Conservation (phyloP, 2,797 vertebrate species). For the Otolemur crassicaudatus region DNA sequence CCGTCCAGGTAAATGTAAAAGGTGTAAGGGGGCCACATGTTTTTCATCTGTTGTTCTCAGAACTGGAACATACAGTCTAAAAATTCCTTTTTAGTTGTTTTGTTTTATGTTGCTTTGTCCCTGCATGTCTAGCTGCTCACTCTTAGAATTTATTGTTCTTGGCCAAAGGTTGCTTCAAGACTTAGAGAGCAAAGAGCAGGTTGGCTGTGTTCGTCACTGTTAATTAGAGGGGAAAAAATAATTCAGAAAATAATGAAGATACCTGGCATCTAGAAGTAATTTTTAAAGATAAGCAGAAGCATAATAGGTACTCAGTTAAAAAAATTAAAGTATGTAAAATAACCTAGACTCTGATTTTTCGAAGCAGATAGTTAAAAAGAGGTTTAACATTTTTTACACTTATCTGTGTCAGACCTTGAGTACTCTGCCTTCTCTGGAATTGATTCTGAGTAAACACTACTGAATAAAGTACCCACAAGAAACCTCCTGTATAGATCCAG, state of each 20-base stretch:
- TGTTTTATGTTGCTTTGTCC: background rate
- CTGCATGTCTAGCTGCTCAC: background rate
- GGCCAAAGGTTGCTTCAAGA: conserved; percentile 46
- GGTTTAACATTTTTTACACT: background rate
- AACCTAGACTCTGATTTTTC: conserved; percentile 32
- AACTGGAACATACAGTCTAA: background rate
- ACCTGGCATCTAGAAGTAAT: background rate
- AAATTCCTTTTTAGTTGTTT: background rate
- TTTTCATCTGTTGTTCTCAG: background rate
- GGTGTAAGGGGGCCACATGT: background rate
- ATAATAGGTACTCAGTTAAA: background rate
- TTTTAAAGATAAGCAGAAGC: background rate
- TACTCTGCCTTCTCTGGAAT: background rate
- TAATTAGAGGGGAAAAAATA: background rate
- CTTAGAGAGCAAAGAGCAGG: background rate
- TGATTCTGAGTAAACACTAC: conserved; percentile 29
- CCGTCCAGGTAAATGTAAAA: too few species aligned
- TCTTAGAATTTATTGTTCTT: conserved; percentile 62
- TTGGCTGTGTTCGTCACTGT: background rate
- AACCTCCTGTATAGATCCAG: background rate
- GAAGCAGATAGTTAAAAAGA: conserved; percentile 29
- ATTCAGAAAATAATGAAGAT: background rate
- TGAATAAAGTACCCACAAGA: background rate
- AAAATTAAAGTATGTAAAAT: background rate
- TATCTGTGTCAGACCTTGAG: background rate